Evolutionary conservation across 2,113 vertebrate genomes (phyloP).

Genomic region (Microtus pennsylvanicus): DNA sequence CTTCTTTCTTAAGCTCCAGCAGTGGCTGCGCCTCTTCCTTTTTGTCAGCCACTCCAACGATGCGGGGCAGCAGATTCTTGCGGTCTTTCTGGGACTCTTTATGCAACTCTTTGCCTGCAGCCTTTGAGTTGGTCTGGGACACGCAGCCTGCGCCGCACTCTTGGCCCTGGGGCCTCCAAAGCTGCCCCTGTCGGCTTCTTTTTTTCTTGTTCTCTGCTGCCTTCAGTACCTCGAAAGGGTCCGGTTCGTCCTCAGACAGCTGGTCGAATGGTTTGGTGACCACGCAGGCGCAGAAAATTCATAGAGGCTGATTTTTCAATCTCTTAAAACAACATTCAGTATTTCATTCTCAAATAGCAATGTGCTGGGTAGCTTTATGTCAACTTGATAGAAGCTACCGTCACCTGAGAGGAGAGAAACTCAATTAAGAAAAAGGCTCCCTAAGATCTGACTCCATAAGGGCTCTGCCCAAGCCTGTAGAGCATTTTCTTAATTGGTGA

Average conservation of each 20-base stretch:
- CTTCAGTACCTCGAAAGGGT: slow-evolving; percentile 96
- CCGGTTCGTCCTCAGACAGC: slow-evolving; percentile 97
- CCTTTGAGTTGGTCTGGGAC: slow-evolving; percentile 88
- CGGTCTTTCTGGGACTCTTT: slow-evolving; percentile 97
- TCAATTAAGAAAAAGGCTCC: background rate
- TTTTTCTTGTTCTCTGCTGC: slow-evolving; percentile 96
- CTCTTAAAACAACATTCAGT: background rate
- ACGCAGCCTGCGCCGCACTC: slow-evolving; percentile 91
- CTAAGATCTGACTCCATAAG: background rate
- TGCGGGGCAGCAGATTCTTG: slow-evolving; percentile 88
- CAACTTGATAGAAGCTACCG: background rate
- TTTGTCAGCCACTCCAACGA: slow-evolving; percentile 81
- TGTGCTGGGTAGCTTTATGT: background rate
- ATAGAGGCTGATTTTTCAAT: background rate
- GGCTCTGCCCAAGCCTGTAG: background rate
- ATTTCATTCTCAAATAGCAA: background rate
- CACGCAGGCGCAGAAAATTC: slow-evolving; percentile 89
- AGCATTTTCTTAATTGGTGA: background rate
- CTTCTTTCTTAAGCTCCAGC: slow-evolving; percentile 93
- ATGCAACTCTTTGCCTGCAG: slow-evolving; percentile 92
- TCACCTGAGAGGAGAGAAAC: background rate
- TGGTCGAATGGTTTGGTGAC: slow-evolving; percentile 98
- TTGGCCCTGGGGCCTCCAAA: slow-evolving; percentile 87
- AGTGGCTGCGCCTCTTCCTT: slow-evolving; percentile 90
- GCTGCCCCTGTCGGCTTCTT: slow-evolving; percentile 90